Evolutionary conservation across 2,888 invertebrate genomes (phyloP).

Genomic region (Ligdia adustata): DNA sequence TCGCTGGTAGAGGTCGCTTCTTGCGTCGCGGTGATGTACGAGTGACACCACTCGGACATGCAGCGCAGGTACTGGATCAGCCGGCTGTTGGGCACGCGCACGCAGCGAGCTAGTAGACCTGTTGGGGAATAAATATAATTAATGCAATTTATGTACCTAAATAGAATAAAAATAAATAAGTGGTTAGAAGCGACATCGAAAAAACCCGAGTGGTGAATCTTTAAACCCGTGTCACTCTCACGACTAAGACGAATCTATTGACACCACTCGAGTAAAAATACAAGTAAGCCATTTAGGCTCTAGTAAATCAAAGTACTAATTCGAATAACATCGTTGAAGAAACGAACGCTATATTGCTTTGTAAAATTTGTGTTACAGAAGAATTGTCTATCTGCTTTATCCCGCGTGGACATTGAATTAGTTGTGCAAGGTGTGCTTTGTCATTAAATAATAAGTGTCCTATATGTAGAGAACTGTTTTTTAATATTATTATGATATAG

Average conservation of each 20-base stretch:
- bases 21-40: constrained; percentile 88
- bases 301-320: no score
- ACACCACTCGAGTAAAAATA: no score
- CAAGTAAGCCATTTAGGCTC: no score
- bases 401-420: neutral
- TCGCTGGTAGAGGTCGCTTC: constrained; percentile 72
- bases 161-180: no score
- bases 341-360: no score
- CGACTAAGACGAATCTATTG: no score
- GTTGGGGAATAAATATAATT: neutral
- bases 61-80: constrained; percentile 82
- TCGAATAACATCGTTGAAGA: no score
- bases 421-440: neutral
- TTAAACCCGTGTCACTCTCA: no score
- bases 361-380: neutral
- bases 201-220: no score
- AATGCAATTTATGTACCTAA: no score
- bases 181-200: no score
- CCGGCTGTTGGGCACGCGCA: constrained; percentile 67
- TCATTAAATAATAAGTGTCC: neutral
- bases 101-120: constrained; percentile 72
- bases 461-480: neutral
- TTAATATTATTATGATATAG: neutral
- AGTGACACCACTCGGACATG: constrained; percentile 93
- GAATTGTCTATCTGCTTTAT: neutral